Conservation (phyloP, 2,888 invertebrate genomes). For the Seira sanloemensis region DNA sequence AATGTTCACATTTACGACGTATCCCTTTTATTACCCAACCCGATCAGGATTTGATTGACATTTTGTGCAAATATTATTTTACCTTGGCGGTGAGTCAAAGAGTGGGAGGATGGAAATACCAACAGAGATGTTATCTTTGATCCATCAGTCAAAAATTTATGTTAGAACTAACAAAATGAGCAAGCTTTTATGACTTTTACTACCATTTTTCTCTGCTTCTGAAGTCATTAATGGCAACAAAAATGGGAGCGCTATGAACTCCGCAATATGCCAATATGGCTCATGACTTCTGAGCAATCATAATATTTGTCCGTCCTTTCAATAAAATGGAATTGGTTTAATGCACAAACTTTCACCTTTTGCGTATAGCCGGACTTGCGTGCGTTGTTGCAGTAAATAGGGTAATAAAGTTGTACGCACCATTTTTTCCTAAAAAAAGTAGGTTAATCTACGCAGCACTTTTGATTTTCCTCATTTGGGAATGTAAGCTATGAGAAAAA, state of each 20-base stretch:
- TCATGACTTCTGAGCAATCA: neutral
- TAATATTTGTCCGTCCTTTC: neutral
- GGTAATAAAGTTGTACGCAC: neutral
- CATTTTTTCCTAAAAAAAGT: neutral
- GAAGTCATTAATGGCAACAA: neutral
- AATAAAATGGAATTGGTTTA: neutral
- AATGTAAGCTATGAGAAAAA: too few relatives aligned
- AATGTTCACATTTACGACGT: too few relatives aligned
- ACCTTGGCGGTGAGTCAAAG: neutral
- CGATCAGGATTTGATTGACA: conserved; percentile 15
- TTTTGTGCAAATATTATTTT: neutral
- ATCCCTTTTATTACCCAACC: too few relatives aligned
- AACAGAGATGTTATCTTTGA: neutral
- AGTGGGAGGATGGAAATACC: neutral
- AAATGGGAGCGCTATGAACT: neutral
- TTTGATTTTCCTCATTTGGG: too few relatives aligned
- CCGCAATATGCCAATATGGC: too few relatives aligned
- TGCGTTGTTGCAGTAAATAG: neutral
- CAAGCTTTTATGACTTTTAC: neutral
- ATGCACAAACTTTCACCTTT: neutral
- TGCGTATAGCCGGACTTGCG: neutral
- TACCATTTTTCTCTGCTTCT: neutral
- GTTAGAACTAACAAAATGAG: neutral
- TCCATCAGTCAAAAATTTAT: neutral
- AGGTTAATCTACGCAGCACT: neutral